phyloP scores from a whole-genome alignment of 2,888 invertebrate species.

The Chalcosyrphus nemorum region DNA sequence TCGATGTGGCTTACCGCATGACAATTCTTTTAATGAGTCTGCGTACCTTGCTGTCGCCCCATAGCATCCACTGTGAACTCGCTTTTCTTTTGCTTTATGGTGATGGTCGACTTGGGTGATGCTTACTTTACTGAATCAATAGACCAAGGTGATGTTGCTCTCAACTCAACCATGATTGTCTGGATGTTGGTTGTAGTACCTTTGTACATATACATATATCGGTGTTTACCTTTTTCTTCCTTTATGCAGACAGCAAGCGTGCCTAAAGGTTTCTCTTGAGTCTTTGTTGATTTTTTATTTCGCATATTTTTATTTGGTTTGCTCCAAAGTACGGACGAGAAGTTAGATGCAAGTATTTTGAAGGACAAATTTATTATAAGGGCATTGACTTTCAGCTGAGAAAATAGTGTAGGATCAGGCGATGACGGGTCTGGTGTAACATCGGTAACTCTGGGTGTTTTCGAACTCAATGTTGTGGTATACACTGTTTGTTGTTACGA shows the following conservation, averaged over 20 bases:
- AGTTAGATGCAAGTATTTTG: constrained; percentile 65
- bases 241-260: constrained; percentile 27
- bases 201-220: too few relatives aligned
- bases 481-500: neutral
- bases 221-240: neutral
- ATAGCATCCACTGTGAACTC: constrained; percentile 28
- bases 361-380: constrained; percentile 71
- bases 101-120: constrained; percentile 55
- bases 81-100: constrained; percentile 59
- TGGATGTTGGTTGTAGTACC: constrained; percentile 48
- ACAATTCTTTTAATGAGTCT: constrained; percentile 72
- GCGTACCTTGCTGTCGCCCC: constrained; percentile 61
- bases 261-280: constrained; percentile 13
- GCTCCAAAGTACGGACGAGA: constrained; percentile 21
- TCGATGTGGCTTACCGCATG: constrained; percentile 70
- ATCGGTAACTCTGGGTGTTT: constrained; percentile 37
- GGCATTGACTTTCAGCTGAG: constrained; percentile 50
- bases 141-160: constrained; percentile 64
- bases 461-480: constrained; percentile 11
- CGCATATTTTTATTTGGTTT: constrained; percentile 55
- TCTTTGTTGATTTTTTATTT: constrained; percentile 58
- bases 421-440: constrained; percentile 14
- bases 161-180: constrained; percentile 55
- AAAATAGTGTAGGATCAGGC: constrained; percentile 40
- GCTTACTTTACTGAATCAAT: constrained; percentile 65